These are phyloP conservation scores for Matsumyia berberina DNA, from an alignment of 2,888 invertebrate genomes.

Conservation along the genomic window DNA sequence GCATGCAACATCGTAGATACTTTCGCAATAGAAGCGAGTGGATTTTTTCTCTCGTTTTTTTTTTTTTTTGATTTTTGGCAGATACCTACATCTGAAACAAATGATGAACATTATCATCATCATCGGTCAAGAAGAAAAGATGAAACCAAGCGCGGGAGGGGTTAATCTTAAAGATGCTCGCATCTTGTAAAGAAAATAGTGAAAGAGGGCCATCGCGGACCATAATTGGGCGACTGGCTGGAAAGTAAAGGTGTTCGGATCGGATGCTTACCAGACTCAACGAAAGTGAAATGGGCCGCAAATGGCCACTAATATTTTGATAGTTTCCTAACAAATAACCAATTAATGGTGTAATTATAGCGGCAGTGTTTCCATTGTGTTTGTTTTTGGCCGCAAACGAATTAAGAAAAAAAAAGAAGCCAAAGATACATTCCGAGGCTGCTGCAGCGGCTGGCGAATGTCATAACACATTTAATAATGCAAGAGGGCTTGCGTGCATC, in stretches of 20 bases:
- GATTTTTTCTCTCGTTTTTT: conserved; percentile 34
- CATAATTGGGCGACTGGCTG: conserved; percentile 28
- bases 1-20: conserved; percentile 54
- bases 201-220: conserved; percentile 26
- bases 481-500: neutral
- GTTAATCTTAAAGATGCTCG: conserved; percentile 13
- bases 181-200: conserved; percentile 32
- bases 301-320: conserved; percentile 32
- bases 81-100: conserved; percentile 51
- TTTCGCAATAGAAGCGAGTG: conserved; percentile 60
- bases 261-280: conserved; percentile 26
- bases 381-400: conserved; percentile 1
- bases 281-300: conserved; percentile 37
- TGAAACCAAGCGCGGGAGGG: neutral
- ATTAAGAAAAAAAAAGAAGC: neutral
- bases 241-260: conserved; percentile 26
- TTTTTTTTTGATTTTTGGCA: conserved; percentile 27
- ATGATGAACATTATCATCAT: conserved; percentile 56
- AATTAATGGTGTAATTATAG: conserved; percentile 61
- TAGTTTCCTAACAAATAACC: conserved; percentile 47
- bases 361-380: conserved; percentile 20
- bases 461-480: conserved; percentile 12
- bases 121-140: neutral
- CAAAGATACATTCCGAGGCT: neutral
- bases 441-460: conserved; percentile 7